phyloP scores from a whole-genome alignment of 2,888 invertebrate genomes.

The Chalcis sispes region DNA sequence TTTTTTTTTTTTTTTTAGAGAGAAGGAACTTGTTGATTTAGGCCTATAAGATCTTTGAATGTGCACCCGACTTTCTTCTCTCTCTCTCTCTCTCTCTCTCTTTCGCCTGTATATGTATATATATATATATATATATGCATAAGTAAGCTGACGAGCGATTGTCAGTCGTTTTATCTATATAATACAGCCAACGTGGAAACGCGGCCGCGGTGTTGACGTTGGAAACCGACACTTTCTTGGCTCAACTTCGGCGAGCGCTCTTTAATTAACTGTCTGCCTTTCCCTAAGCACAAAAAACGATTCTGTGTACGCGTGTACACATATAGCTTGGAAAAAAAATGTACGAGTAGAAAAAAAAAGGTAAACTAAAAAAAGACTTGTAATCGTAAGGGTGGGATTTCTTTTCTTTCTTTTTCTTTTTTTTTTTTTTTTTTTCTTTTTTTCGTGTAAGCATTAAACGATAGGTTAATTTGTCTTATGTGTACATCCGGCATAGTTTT shows the following conservation, averaged over 20 bases:
- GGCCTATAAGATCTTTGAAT: conserved; percentile 32
- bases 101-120: too few species aligned
- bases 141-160: conserved; percentile 42
- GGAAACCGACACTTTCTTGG: conserved; percentile 52
- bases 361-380: background rate
- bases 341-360: conserved; percentile 11
- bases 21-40: conserved; percentile 45
- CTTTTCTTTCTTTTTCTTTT: too few species aligned
- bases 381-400: conserved; percentile 24
- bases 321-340: too few species aligned
- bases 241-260: conserved; percentile 17
- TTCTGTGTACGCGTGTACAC: background rate
- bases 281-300: conserved; percentile 31
- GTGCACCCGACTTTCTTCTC: conserved; percentile 11
- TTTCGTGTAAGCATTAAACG: conserved; percentile 4
- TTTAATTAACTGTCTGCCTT: conserved; percentile 45
- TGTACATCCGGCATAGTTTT: background rate
- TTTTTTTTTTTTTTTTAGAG: background rate
- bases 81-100: background rate
- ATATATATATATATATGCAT: too few species aligned
- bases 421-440: too few species aligned
- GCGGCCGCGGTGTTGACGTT: conserved; percentile 41
- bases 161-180: conserved; percentile 39
- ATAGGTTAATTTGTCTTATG: conserved; percentile 12
- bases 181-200: conserved; percentile 19